phyloP scores from a whole-genome alignment of 2,797 vertebrate species.

The Phylloscopus collybita region DNA sequence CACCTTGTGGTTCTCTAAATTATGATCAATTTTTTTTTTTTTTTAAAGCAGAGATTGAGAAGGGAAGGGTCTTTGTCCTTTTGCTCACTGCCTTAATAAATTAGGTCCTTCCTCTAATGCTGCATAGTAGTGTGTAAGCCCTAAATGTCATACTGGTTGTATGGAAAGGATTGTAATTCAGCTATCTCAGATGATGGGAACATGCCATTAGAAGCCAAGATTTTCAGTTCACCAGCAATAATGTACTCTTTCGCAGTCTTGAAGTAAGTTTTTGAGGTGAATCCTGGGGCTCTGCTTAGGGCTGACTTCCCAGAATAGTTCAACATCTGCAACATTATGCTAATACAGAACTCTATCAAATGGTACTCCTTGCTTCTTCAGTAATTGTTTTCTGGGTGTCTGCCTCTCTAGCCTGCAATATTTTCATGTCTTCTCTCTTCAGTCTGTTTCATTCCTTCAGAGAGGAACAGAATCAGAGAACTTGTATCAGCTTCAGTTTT shows the following conservation, averaged over 20 bases:
- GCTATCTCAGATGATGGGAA: neutral
- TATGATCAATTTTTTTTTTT: neutral
- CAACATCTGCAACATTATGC: neutral
- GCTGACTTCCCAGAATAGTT: neutral
- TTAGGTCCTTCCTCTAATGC: neutral
- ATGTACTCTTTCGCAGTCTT: neutral
- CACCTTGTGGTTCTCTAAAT: neutral
- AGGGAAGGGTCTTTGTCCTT: neutral
- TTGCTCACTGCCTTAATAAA: neutral
- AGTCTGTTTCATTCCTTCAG: neutral
- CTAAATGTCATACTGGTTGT: neutral
- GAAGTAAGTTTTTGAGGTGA: neutral
- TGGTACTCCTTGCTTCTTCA: neutral
- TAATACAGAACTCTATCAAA: neutral
- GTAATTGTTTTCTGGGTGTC: neutral
- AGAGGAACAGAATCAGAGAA: neutral
- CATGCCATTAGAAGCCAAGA: neutral
- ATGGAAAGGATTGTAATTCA: neutral
- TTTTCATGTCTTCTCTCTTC: neutral
- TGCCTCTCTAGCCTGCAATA: neutral
- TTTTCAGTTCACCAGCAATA: neutral
- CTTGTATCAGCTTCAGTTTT: neutral
- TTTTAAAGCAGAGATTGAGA: neutral
- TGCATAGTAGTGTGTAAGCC: neutral
- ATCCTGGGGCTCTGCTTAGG: neutral